Evolutionary conservation across 2,113 vertebrate genomes (phyloP).

Genomic region (Amblyopsis rosae): DNA sequence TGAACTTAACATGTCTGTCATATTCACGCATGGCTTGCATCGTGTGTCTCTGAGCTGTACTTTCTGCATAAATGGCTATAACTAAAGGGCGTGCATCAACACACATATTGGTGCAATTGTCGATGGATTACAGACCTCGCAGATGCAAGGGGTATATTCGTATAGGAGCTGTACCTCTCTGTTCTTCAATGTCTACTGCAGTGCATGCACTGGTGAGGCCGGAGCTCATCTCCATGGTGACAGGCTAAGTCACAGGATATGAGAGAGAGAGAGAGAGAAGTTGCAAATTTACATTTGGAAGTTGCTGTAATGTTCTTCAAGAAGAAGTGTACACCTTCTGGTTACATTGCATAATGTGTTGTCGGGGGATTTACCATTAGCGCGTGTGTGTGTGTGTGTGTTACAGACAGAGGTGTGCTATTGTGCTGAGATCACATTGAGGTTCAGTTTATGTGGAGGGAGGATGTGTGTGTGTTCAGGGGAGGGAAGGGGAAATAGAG

Average conservation of each 20-base stretch:
- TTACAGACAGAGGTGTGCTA: no score
- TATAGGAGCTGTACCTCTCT: conserved; percentile 8
- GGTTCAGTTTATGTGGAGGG: no score
- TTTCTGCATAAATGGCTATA: background rate
- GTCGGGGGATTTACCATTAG: no score
- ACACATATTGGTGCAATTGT: background rate
- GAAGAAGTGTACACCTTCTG: no score
- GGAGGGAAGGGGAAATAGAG: no score
- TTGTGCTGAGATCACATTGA: no score
- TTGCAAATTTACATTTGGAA: conserved; percentile 54
- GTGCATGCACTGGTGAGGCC: conserved; percentile 45
- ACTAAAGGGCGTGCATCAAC: background rate
- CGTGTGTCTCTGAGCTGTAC: conserved; percentile 17
- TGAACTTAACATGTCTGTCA: conserved; percentile 14
- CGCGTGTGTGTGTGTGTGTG: background rate
- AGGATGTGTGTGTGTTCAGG: no score
- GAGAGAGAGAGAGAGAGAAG: conserved; percentile 24
- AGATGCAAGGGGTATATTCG: background rate
- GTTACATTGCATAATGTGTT: conserved; percentile 11
- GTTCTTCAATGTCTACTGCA: conserved; percentile 39
- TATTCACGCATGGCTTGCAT: conserved; percentile 26
- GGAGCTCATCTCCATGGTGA: conserved; percentile 68
- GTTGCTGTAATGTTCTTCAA: conserved; percentile 49
- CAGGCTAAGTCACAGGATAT: conserved; percentile 62
- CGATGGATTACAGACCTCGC: conserved; percentile 3